Base-by-base conservation (phyloP, 2,888 invertebrate genomes). In the Diarsia dahlii region DNA sequence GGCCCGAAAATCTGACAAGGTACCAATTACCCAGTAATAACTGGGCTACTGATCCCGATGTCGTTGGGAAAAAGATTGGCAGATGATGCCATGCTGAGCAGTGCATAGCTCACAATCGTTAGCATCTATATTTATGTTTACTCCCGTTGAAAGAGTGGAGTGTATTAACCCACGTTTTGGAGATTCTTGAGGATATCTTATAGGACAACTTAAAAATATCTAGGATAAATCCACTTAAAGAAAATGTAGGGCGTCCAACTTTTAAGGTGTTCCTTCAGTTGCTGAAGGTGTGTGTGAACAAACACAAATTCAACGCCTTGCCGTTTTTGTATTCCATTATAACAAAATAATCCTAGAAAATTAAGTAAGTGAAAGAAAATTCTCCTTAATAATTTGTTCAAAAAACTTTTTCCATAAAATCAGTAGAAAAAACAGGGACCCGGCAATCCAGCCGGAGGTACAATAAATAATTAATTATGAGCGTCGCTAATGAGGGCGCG, bases 391-490 rank as follows among this genome's bases (percentile, higher is more conserved):
- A 64, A n/a, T 54, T 52, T 73, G n/a, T 50, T 48, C 6, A 2
- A 68, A 74, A 74, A 79, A 80, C 10, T 34, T 68, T 81, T 72
- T 39, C 13, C 62, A 46, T 70, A 50, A 63, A 66, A 58, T 58
- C 52, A 23, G 28, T n/a, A 52, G 69, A 62, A 78, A 74, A 74
- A 78, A 69, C 64, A 76, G 20, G 73, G 75, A 63, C 63, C 69
- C 34, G 62, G 60, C 62, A 76, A 58, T 76, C 70, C 70, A 23
- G 71, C 67, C 74, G 64, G 66, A 62, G 71, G 82, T 70, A 84
- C 76, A 81, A 86, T 85, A 85, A 89, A 88, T 88, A 89, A 87
- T 85, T 87, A 85, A 87, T 86, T 85, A 87, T 80, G 78, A 82
- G 78, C 70, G 71, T 75, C 80, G 56, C 81, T 85, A 85, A 84